Conservation (phyloP, 2,888 invertebrate genomes). For the Euzophera pinguis region DNA sequence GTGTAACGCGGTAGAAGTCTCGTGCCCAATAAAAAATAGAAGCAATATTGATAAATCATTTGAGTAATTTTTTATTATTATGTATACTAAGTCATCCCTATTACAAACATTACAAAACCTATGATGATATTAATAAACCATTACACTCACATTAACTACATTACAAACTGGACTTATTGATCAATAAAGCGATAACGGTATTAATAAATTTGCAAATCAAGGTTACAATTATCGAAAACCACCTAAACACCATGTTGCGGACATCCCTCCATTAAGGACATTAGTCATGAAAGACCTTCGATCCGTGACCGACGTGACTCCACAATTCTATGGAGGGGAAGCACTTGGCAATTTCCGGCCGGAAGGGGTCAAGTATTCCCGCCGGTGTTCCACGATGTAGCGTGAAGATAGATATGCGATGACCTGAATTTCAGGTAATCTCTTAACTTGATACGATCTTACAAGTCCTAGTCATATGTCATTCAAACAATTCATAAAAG, state of each 20-base stretch:
- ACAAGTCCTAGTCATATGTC: no score
- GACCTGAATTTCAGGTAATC: constrained; percentile 27
- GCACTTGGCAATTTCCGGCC: constrained; percentile 50
- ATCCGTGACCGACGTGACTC: constrained; percentile 26
- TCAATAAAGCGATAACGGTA: not conserved
- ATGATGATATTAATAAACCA: no score
- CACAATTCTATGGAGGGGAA: constrained; percentile 33
- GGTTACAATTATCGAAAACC: not conserved
- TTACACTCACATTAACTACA: no score
- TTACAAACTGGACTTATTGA: not conserved
- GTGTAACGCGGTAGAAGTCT: constrained; percentile 19
- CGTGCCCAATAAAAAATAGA: not conserved
- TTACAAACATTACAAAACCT: no score
- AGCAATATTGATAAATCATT: no score
- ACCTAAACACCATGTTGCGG: constrained; percentile 3
- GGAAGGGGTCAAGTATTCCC: constrained; percentile 48
- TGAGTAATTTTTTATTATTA: no score
- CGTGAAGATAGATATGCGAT: constrained; percentile 41
- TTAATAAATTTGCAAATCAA: constrained; percentile 5
- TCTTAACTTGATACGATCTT: not conserved
- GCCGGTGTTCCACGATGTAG: constrained; percentile 35
- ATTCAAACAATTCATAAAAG: no score
- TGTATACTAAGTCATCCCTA: no score
- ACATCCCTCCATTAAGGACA: constrained; percentile 15
- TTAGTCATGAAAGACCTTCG: constrained; percentile 32